Base-by-base conservation (phyloP, 2,797 vertebrate genomes). In the Acrocephalus scirpaceus region DNA sequence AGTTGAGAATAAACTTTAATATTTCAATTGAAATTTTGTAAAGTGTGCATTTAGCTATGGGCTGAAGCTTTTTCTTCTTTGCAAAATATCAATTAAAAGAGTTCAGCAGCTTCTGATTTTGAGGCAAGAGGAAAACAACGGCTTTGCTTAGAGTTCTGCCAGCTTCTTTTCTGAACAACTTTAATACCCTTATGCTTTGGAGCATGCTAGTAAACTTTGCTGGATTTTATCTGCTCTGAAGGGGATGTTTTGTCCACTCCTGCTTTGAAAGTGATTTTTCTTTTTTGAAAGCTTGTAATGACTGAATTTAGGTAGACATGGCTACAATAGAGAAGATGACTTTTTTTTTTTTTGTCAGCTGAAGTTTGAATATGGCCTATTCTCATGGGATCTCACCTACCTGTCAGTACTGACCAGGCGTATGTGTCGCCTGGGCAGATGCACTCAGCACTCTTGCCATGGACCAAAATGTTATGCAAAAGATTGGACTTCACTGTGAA, bases 111-210 rank as follows among this genome's bases (percentile, higher is more conserved):
- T 92, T 93, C 50, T 90, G 61, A 65, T 80, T 61, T 60, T 77
- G 86, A 91, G 73, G 73, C 92, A 84, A 88, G 86, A 77, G n/a
- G 54, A 80, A 81, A 94, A 94, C 90, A 93, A 90, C 93, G 47
- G 62, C 53, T 94, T 92, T 86, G 72, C 88, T 95, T 79, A 86
- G 86, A 90, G 53, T 93, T 92, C 62, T 96, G 85, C 73, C 80
- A 92, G 61, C 45, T 88, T 80, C 76, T 95, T 84, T 94, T 93
- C 74, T 92, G 77, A 88, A 38, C 40, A 58, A 18, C 57, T 94
- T 86, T 71, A 92, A 92, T 83, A 64, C 62, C 42, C 36, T 66
- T 70, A 79, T 34, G 51, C 73, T 97, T 84, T 87, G 83, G 92
- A 96, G 70, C 67, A 79, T 76, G 74, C 88, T 85, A 44, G 87